phyloP scores from a whole-genome alignment of 2,113 vertebrate genomes.

The Corydoras sp. region DNA sequence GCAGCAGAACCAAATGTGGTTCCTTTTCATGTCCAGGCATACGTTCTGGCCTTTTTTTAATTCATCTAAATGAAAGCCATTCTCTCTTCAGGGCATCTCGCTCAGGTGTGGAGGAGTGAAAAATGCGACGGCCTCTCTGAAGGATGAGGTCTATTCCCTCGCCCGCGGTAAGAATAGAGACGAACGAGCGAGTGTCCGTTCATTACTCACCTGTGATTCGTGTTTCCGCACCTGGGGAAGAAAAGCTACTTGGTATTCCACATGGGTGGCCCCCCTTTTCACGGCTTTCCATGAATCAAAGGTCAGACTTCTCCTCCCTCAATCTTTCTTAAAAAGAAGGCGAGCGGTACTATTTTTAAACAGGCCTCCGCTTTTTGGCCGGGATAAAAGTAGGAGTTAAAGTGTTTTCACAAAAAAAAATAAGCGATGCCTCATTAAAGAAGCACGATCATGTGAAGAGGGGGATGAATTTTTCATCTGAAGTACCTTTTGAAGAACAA shows the following conservation, averaged over 20 bases:
- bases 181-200: slow-evolving; percentile 29
- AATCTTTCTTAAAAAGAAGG: slow-evolving; percentile 1
- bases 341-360: not conserved
- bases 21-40: slow-evolving; percentile 3
- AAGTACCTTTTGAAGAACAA: slow-evolving; percentile 31
- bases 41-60: slow-evolving; percentile 10
- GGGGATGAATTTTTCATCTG: slow-evolving; percentile 28
- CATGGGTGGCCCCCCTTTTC: slow-evolving; percentile 16
- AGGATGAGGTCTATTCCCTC: slow-evolving; percentile 20
- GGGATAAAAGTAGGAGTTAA: no score
- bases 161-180: slow-evolving; percentile 38
- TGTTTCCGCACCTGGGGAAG: slow-evolving; percentile 35
- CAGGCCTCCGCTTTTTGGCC: no score
- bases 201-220: slow-evolving; percentile 40
- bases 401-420: no score
- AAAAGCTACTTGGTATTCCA: slow-evolving; percentile 41
- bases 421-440: not conserved
- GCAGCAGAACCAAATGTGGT: not conserved
- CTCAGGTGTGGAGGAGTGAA: slow-evolving; percentile 9
- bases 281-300: slow-evolving; percentile 32
- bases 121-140: slow-evolving; percentile 22
- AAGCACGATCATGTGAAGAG: slow-evolving; percentile 1
- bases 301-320: slow-evolving; percentile 13
- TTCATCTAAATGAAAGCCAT: slow-evolving; percentile 18
- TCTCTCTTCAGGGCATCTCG: slow-evolving; percentile 20